Evolutionary conservation across 23 tunicate genomes (phyloP).

Genomic region (Halocynthia aurantium): DNA sequence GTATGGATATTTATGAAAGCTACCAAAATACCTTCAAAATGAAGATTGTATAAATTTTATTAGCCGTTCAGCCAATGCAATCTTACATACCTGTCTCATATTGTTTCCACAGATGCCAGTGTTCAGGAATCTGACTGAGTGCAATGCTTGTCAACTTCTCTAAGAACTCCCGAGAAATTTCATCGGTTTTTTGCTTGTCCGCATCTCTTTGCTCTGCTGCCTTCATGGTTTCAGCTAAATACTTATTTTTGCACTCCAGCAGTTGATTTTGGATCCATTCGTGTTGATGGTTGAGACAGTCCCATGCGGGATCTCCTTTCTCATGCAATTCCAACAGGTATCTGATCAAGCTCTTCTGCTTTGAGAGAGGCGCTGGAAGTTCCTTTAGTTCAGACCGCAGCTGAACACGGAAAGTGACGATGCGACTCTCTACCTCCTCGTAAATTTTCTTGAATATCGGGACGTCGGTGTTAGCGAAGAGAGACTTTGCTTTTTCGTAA

Average conservation of each 20-base stretch:
- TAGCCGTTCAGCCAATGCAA: no score
- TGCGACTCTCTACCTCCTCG: constrained; percentile 63
- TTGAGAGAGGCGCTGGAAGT: constrained; percentile 59
- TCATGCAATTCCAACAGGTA: constrained; percentile 66
- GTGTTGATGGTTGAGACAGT: constrained; percentile 71
- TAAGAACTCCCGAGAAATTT: constrained; percentile 2
- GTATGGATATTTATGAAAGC: not conserved
- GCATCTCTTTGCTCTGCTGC: constrained; percentile 1
- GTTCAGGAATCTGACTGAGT: constrained; percentile 80
- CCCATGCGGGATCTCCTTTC: constrained; percentile 90
- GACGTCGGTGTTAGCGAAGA: constrained; percentile 80
- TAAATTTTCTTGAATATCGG: constrained; percentile 78
- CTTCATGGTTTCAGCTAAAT: not conserved
- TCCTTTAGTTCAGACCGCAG: constrained; percentile 50
- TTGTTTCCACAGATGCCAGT: constrained; percentile 93
- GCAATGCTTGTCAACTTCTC: constrained; percentile 79
- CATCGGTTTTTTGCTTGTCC: not conserved
- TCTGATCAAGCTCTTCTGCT: constrained; percentile 80
- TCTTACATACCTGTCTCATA: constrained; percentile 50
- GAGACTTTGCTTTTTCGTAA: constrained; percentile 90
- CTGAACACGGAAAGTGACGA: constrained; percentile 50
- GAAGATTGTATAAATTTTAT: no score
- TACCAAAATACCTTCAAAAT: no score
- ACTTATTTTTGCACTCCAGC: constrained; percentile 54
- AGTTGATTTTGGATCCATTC: constrained; percentile 69